Base-by-base conservation (phyloP, 1,140 invertebrate genomes). In the Cataglyphis hispanica region DNA sequence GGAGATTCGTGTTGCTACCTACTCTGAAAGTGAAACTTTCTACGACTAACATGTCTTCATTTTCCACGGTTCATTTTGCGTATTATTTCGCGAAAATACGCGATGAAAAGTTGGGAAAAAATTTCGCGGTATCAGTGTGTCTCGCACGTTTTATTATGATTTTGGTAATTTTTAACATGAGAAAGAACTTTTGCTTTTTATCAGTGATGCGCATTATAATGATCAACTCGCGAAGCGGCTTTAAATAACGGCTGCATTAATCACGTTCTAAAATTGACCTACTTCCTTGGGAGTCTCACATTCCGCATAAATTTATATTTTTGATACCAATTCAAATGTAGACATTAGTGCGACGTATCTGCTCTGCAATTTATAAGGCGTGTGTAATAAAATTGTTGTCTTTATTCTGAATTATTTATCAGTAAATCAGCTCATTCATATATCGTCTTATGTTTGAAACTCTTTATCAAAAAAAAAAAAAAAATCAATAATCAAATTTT, bases 281-380 rank as follows among this genome's bases (percentile, higher is more conserved):
- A 61, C 46, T 85, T 88, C 58, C 50, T 58, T 58, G 56, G 31
- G n/a, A 34, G 22, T 6, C 16, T 10, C 46, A 27, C 46, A 13
- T 61, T 27, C 61, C 46, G 19, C 40, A 81, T 88, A 86, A 86
- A 89, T 88, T 81, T 56, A 11, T 78, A 60, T 75, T 88, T 85
- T 53, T 74, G 61, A 85, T 75, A 85, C 63, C 60, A 60, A 87
- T 66, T 60, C 50, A 67, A 72, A 25, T 56, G 22, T 63, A 43
- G 1, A 43, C 11, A 43, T 70, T 53, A 56, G 46, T 56, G n/a
- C 22, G 46, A 75, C 25, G 31, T 25, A 22, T 37, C 31, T 11
- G 40, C 6, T 5, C 2, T 10, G 7, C 25, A 40, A 80, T 80
- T 80, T 80, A 80, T 80, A 80, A 80, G 56, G 63, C 1, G n/a